phyloP scores from a whole-genome alignment of 2,797 vertebrate genomes.

The Poecile montanus region DNA sequence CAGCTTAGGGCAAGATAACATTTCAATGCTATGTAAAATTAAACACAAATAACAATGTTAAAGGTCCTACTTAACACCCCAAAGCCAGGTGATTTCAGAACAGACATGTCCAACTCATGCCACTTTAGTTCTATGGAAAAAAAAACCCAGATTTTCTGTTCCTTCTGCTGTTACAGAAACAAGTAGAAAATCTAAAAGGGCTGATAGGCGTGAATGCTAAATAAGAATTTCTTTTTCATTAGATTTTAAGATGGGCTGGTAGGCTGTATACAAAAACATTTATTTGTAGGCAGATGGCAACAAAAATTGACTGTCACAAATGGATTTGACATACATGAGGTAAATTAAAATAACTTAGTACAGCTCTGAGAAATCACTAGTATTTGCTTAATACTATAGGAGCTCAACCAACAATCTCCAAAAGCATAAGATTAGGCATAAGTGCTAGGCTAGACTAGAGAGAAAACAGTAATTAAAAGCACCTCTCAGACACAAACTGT shows the following conservation, averaged over 20 bases:
- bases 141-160: not conserved
- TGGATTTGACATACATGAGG: not conserved
- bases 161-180: not conserved
- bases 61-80: slow-evolving; percentile 22
- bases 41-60: slow-evolving; percentile 61
- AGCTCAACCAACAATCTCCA: not conserved
- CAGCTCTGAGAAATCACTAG: not conserved
- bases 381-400: not conserved
- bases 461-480: not conserved
- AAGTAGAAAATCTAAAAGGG: not conserved
- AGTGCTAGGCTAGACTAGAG: not conserved
- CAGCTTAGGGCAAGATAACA: slow-evolving; percentile 50
- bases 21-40: slow-evolving; percentile 51
- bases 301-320: not conserved
- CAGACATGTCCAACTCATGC: not conserved
- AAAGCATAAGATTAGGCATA: not conserved
- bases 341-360: not conserved
- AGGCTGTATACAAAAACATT: not conserved
- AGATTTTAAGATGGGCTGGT: not conserved
- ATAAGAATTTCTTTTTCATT: not conserved
- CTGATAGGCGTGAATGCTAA: not conserved
- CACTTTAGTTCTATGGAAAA: not conserved
- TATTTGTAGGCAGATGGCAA: not conserved
- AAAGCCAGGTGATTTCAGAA: slow-evolving; percentile 50
- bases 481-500: not conserved